A percentile compares a stretch with the other conserved stretches of the same genome.
Conservation (phyloP, 2,113 vertebrate genomes). For the Emydocephalus ijimae region DNA sequence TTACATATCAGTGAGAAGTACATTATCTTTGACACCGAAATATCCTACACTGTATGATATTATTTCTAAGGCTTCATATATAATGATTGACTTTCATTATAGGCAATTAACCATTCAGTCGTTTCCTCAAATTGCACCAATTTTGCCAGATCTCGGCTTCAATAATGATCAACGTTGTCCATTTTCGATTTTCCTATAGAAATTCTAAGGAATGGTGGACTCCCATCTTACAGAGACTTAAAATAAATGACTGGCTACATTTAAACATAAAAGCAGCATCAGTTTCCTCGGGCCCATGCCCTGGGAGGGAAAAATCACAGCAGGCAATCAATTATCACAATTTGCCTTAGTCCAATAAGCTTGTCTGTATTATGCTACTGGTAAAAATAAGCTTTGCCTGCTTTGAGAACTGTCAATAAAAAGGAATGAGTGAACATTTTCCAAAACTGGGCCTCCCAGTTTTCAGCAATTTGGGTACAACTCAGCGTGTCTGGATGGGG, state of each 20-base stretch:
- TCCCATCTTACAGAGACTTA: background rate
- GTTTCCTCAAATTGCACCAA: background rate
- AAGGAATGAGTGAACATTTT: background rate
- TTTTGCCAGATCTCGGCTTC: background rate
- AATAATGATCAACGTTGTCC: background rate
- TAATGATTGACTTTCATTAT: background rate
- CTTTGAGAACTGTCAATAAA: background rate
- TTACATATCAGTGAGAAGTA: conserved; percentile 1
- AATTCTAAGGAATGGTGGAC: background rate
- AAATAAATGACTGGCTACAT: background rate
- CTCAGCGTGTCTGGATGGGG: background rate
- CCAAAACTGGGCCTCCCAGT: background rate
- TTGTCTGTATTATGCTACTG: background rate
- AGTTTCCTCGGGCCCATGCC: background rate
- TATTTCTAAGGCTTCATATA: background rate
- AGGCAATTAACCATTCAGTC: conserved; percentile 10
- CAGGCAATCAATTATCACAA: background rate
- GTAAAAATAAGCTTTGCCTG: background rate
- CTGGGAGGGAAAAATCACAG: background rate
- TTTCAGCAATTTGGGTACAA: background rate
- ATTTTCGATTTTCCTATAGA: background rate
- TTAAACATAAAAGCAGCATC: background rate
- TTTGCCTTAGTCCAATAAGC: background rate
- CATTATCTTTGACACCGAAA: background rate
- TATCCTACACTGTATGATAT: background rate